Evolutionary conservation across 2,888 invertebrate species (phyloP).

Genomic region (Calameuta pallipes): DNA sequence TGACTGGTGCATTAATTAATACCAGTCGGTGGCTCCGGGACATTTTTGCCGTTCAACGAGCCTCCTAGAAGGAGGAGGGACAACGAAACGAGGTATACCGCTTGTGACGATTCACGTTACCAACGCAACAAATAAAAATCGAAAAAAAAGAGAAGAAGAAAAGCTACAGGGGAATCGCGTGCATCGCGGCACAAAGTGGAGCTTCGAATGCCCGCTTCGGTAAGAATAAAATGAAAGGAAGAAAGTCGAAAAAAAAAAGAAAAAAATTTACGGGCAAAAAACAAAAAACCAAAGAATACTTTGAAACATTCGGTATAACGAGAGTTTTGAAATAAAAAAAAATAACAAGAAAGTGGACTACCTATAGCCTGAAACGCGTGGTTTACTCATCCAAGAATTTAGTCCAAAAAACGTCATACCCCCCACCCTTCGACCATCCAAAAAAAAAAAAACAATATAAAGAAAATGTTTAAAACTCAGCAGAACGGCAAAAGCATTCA

Average conservation of each 20-base stretch:
- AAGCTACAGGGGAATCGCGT: neutral
- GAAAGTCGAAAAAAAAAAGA: neutral
- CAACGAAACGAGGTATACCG: neutral
- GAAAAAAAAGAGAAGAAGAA: neutral
- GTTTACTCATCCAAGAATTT: neutral
- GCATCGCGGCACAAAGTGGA: neutral
- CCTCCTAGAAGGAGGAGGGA: neutral
- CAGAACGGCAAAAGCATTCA: neutral
- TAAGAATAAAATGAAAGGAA: neutral
- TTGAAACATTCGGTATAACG: neutral
- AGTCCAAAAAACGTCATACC: neutral
- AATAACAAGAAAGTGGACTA: neutral
- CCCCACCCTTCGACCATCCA: no score
- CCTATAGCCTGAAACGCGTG: neutral
- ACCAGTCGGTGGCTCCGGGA: slow-evolving; percentile 6
- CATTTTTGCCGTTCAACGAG: slow-evolving; percentile 4
- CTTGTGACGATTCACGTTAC: neutral
- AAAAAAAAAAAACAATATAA: neutral
- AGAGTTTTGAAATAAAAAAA: neutral
- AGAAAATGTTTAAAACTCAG: neutral
- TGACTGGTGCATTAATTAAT: slow-evolving; percentile 11
- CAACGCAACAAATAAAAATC: neutral
- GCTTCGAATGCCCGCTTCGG: neutral
- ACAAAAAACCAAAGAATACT: neutral
- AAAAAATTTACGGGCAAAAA: neutral